Conservation (phyloP, 2,888 invertebrate species). For the Trachelus iudaicus region DNA sequence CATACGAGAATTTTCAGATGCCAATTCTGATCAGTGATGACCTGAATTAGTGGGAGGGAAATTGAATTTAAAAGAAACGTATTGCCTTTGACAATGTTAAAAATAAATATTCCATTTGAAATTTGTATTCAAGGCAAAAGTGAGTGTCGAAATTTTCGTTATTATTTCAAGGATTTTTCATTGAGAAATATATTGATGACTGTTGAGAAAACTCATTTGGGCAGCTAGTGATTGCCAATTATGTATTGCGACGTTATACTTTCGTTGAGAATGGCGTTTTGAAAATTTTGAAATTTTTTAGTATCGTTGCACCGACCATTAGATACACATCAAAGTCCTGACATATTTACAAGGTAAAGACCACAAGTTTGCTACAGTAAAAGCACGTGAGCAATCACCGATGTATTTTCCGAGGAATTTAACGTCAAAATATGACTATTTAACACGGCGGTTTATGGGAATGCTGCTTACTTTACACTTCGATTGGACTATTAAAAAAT, state of each 20-base stretch:
- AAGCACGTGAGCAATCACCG: too few relatives aligned
- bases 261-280: not conserved
- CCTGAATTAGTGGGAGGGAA: constrained; percentile 15
- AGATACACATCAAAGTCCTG: too few relatives aligned
- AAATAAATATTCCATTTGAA: not conserved
- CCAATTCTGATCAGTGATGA: constrained; percentile 16
- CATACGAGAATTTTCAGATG: not conserved
- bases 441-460: too few relatives aligned
- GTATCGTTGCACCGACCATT: too few relatives aligned
- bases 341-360: too few relatives aligned
- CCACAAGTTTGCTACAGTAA: too few relatives aligned
- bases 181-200: not conserved
- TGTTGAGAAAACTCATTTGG: not conserved
- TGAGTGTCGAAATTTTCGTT: not conserved
- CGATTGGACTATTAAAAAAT: too few relatives aligned
- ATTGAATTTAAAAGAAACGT: not conserved
- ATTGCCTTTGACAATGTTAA: not conserved
- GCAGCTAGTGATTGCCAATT: not conserved
- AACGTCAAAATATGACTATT: too few relatives aligned
- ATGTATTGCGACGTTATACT: too few relatives aligned
- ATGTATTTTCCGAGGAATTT: too few relatives aligned
- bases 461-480: too few relatives aligned
- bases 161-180: not conserved
- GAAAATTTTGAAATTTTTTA: not conserved
- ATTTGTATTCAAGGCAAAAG: not conserved